phyloP scores from a whole-genome alignment of 2,888 invertebrate genomes.

The Aquatica leii region DNA sequence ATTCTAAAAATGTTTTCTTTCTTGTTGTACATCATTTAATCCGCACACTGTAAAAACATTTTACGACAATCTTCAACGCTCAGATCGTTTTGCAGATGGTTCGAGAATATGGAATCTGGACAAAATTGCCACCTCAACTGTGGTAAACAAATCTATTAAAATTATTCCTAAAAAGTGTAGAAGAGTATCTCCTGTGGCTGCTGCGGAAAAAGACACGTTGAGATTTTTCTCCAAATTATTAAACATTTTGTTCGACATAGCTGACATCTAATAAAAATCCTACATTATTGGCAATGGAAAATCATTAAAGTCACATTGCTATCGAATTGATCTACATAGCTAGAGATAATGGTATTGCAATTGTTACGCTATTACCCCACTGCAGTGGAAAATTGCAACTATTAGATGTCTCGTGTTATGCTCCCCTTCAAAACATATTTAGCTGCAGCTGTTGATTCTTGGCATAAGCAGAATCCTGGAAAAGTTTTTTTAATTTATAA shows the following conservation, averaged over 20 bases:
- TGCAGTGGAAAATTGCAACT: too few species aligned
- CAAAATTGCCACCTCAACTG: neutral
- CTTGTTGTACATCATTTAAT: neutral
- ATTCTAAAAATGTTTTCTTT: too few species aligned
- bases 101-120: neutral
- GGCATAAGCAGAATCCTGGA: neutral
- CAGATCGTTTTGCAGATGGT: neutral
- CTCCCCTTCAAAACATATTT: neutral
- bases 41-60: neutral
- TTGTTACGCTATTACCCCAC: too few species aligned
- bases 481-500: neutral
- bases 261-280: too few species aligned
- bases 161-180: neutral
- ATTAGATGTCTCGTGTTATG: neutral
- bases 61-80: neutral
- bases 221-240: neutral
- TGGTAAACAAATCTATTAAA: neutral
- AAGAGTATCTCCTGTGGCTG: too few species aligned
- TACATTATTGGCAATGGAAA: too few species aligned
- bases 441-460: neutral
- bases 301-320: neutral
- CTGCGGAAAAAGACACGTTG: neutral
- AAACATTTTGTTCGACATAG: too few species aligned
- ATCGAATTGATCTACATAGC: neutral
- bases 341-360: too few species aligned